These are phyloP conservation scores for Thysanoteuthis rhombus DNA, from an alignment of 2,888 invertebrate genomes.

Conservation along the genomic window DNA sequence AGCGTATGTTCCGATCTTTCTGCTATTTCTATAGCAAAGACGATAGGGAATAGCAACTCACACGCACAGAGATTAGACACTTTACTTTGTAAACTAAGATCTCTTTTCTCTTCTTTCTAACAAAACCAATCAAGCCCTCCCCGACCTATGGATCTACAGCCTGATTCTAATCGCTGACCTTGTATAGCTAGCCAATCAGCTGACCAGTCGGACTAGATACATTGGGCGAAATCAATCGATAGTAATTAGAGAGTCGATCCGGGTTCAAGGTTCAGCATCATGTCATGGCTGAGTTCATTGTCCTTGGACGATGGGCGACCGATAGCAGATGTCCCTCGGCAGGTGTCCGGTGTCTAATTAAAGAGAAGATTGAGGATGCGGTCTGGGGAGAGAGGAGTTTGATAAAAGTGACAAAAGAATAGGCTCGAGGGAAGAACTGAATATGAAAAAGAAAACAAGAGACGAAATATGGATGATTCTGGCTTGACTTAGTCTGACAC, in stretches of 20 bases:
- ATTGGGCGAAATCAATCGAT: neutral
- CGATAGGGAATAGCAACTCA: too few species aligned
- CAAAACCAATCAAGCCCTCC: too few species aligned
- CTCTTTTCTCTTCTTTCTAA: too few species aligned
- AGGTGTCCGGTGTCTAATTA: neutral
- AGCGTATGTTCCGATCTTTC: too few species aligned
- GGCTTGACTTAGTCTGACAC: too few species aligned
- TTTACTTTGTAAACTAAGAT: too few species aligned
- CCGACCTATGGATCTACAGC: neutral
- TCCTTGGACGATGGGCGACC: neutral
- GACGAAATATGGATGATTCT: too few species aligned
- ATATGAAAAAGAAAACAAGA: too few species aligned
- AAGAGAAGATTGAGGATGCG: neutral
- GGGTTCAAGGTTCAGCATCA: neutral
- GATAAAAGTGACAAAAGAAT: neutral
- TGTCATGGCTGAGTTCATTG: neutral
- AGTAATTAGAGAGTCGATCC: neutral
- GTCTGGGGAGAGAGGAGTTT: neutral
- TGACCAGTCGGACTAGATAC: neutral
- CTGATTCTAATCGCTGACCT: too few species aligned
- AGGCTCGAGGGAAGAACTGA: too few species aligned
- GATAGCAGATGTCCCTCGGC: neutral
- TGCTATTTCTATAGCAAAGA: too few species aligned
- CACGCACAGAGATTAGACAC: too few species aligned
- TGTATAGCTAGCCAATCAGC: neutral